These are phyloP conservation scores for Macrocentrus cingulum DNA, from an alignment of 1,140 invertebrate genomes.

Conservation along the genomic window DNA sequence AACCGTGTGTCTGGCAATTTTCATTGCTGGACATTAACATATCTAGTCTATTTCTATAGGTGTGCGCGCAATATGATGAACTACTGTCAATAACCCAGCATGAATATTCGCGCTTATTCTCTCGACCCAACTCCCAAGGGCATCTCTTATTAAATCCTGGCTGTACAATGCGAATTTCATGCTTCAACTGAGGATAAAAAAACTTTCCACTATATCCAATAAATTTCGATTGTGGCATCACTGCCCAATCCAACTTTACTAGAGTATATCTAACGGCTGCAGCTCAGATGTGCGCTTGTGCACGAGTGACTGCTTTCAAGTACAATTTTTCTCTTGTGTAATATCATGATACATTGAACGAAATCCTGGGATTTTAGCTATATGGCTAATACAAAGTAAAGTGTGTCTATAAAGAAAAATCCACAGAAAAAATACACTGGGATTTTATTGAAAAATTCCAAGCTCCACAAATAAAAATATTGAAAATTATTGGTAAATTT, in stretches of 20 bases:
- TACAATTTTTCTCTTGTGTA: background rate
- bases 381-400: too few relatives aligned
- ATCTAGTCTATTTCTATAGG: too few relatives aligned
- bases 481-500: too few relatives aligned
- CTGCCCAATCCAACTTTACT: slow-evolving; percentile 4
- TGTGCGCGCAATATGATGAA: background rate
- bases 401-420: too few relatives aligned
- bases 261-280: slow-evolving; percentile 14
- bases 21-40: background rate
- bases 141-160: background rate
- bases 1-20: background rate
- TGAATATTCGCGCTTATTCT: too few relatives aligned
- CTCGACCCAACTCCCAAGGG: too few relatives aligned
- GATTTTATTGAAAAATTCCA: too few relatives aligned
- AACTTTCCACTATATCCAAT: slow-evolving; percentile 24
- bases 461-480: too few relatives aligned
- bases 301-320: slow-evolving; percentile 11
- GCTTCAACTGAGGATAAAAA: too few relatives aligned
- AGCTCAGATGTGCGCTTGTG: slow-evolving; percentile 2
- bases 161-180: slow-evolving; percentile 19
- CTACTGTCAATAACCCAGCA: background rate
- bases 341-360: too few relatives aligned
- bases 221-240: slow-evolving; percentile 25
- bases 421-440: too few relatives aligned
- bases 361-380: too few relatives aligned